These are phyloP conservation scores for Drosophila nigritarsus DNA, from an alignment of 2,888 invertebrate genomes.

Conservation along the genomic window DNA sequence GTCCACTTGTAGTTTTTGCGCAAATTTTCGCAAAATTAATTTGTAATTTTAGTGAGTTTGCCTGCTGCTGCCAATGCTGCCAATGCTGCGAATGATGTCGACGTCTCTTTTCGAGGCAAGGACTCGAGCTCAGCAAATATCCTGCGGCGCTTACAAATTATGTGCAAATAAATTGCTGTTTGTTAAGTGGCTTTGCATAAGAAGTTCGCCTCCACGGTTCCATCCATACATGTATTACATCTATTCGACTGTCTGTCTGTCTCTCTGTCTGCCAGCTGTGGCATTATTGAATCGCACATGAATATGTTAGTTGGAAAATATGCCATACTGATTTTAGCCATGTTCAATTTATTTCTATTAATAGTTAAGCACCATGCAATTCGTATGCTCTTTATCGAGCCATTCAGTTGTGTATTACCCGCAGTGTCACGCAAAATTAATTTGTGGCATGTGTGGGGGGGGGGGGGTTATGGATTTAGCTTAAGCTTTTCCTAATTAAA, in stretches of 20 bases:
- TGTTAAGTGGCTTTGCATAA: constrained; percentile 81
- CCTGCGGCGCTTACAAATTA: constrained; percentile 77
- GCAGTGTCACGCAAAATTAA: constrained; percentile 8
- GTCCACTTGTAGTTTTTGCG: constrained; percentile 64
- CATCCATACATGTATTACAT: constrained; percentile 33
- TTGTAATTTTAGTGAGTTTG: constrained; percentile 74
- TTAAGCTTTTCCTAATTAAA: constrained; percentile 54
- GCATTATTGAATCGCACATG: constrained; percentile 73
- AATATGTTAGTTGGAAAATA: constrained; percentile 73
- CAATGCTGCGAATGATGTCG: constrained; percentile 26
- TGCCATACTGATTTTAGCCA: constrained; percentile 45
- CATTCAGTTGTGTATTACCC: constrained; percentile 55
- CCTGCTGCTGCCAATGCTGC: constrained; percentile 9
- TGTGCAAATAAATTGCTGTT: constrained; percentile 81
- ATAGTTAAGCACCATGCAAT: constrained; percentile 61
- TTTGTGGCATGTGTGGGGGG: constrained; percentile 3
- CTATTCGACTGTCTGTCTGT: constrained; percentile 7
- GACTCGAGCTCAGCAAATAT: constrained; percentile 58
- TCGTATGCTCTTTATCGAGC: constrained; percentile 59
- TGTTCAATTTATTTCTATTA: constrained; percentile 76
- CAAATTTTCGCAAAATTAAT: constrained; percentile 79
- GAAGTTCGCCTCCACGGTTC: constrained; percentile 63
- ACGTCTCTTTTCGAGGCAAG: constrained; percentile 14
- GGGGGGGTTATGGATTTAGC: not conserved
- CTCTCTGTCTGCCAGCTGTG: constrained; percentile 28